Conservation (phyloP, 2,113 vertebrate genomes). For the Toxotes jaculatrix region DNA sequence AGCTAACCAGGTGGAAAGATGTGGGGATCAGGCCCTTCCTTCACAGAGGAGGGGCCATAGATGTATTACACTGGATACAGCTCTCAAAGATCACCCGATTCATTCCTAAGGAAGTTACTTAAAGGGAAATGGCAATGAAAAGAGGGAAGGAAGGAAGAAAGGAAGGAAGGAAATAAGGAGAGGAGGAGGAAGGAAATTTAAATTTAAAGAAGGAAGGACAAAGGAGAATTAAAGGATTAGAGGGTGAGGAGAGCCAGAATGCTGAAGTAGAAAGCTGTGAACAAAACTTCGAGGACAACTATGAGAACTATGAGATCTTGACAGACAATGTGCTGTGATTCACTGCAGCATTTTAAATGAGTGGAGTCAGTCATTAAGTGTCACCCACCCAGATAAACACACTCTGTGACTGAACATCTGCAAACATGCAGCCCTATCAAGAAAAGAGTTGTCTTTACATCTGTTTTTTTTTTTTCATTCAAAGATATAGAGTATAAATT, state of each 20-base stretch:
- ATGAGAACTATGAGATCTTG: neutral
- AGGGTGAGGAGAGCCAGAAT: neutral
- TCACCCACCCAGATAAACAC: neutral
- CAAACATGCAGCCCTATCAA: neutral
- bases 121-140: neutral
- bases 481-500: too few species aligned
- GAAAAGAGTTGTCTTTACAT: neutral
- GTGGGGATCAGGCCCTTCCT: too few species aligned
- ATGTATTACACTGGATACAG: neutral
- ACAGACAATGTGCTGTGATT: slow-evolving; percentile 17
- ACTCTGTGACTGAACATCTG: neutral
- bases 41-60: too few species aligned
- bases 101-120: neutral
- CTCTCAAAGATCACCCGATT: too few species aligned
- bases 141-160: neutral
- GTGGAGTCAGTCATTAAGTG: neutral
- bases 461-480: too few species aligned
- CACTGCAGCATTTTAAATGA: neutral
- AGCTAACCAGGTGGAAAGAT: too few species aligned
- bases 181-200: neutral
- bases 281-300: neutral
- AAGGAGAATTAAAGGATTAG: neutral
- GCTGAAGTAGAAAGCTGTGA: neutral
- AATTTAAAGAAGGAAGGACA: neutral
- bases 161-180: neutral